phyloP scores from a whole-genome alignment of 2,113 vertebrate species.

The Accipiter cooperii region DNA sequence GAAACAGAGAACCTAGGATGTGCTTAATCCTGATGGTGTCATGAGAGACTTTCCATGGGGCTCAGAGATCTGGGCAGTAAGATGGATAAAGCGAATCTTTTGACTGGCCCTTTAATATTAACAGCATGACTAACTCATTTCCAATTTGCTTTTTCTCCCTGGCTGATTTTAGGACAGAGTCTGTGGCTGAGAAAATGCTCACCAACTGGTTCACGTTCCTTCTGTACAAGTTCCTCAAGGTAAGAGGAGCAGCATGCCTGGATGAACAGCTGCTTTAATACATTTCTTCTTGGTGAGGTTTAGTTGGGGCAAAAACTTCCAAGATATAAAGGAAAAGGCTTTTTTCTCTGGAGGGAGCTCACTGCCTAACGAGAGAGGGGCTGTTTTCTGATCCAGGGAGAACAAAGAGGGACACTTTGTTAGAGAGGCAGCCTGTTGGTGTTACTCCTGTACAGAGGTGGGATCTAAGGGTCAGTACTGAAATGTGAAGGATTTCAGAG shows the following conservation, averaged over 20 bases:
- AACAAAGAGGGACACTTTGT: not conserved
- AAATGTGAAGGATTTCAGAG: not conserved
- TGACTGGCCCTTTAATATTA: not conserved
- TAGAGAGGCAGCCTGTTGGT: not conserved
- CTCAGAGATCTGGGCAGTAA: not conserved
- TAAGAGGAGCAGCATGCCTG: slow-evolving; percentile 18
- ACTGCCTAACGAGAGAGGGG: not conserved
- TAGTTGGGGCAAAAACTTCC: not conserved
- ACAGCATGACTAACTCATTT: not conserved
- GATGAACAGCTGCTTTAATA: not conserved
- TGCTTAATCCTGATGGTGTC: not conserved
- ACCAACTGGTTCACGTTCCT: slow-evolving; percentile 92
- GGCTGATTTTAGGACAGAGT: slow-evolving; percentile 79
- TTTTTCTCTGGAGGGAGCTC: not conserved
- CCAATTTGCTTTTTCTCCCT: not conserved
- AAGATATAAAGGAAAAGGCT: not conserved
- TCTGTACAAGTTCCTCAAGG: slow-evolving; percentile 89
- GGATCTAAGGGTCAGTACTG: not conserved
- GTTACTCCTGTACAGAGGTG: not conserved
- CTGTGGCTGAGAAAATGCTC: slow-evolving; percentile 88
- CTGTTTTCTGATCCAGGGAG: not conserved
- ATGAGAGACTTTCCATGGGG: not conserved
- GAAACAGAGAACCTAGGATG: accelerated
- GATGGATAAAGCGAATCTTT: not conserved
- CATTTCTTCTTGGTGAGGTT: not conserved